Base-by-base conservation (phyloP, 2,888 invertebrate genomes). In the Meteorus cinctellus region DNA sequence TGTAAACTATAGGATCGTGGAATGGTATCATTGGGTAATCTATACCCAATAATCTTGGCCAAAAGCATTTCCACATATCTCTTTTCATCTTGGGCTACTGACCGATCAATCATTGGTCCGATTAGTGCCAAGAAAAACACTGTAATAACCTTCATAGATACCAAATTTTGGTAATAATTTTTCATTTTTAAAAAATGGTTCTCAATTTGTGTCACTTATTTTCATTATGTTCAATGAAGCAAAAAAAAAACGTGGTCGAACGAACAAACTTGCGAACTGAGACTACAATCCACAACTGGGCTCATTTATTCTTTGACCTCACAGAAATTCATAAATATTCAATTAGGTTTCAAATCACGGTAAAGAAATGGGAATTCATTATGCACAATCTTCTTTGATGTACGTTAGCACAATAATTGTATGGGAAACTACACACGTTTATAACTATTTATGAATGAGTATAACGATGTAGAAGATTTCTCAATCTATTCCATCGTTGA, bases 1-100 rank as follows among this genome's bases (percentile, higher is more conserved):
- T 86, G 85, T 24, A 93, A 89, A 73, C 91, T 91, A 83, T 93
- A 93, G 78, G 90, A 90, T 0, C 89, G 89, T 0, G 93, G 93
- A 34, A 82, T 84, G 0, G 92, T 90, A 48, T 90, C 90, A 6
- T 90, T 90, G 0, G 93, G 92, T 14, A 93, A 88, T 0, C 92
- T 90, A 84, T 92, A 92, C 8, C 72, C 76, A n/a, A 51, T 27
- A 62, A 77, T 24, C 29, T 72, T 76, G 3, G 62, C 68, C 10
- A 69, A 6, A n/a, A 68, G 63, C 48, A 48, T 62, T 27, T 27
- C 12, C 16, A 72, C 31, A 19, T 72, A 72, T 31, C 6, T 27
- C 45, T 72, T 14, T 48, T 63, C 72, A 63, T 63, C 36, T 72
- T 62, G 62, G 3, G 41, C 62, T 3, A 29, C 1, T 19, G 29